phyloP scores from a whole-genome alignment of 2,113 vertebrate species.

The Podilymbus podiceps region DNA sequence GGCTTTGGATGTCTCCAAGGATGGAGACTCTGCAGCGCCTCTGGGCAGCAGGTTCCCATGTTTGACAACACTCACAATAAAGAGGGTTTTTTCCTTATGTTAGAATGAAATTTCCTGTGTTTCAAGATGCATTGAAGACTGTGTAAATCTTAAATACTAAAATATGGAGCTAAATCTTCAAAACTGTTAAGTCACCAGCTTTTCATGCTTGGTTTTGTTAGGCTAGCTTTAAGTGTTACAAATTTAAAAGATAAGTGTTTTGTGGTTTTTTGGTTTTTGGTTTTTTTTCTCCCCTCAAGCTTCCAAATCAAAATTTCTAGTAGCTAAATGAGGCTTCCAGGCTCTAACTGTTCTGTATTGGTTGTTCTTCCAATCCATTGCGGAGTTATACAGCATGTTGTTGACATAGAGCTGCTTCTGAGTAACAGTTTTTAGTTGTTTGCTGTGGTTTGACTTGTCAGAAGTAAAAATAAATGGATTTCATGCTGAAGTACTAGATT shows the following conservation, averaged over 20 bases:
- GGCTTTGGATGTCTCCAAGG: background rate
- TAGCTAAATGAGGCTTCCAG: background rate
- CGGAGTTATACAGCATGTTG: background rate
- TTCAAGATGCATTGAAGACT: background rate
- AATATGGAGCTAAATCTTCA: background rate
- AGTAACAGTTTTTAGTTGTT: background rate
- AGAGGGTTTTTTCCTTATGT: background rate
- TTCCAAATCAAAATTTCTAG: background rate
- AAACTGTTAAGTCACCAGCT: background rate
- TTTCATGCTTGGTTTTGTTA: background rate
- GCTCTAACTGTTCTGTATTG: background rate
- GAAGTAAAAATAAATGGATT: background rate
- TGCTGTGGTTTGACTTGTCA: background rate
- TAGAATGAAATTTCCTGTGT: background rate
- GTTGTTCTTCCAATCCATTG: background rate
- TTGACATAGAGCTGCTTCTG: background rate
- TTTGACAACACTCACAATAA: background rate
- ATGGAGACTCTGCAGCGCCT: background rate
- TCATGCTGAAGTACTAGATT: background rate
- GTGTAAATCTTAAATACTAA: background rate
- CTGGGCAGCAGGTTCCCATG: fast-evolving
- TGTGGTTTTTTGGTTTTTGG: background rate
- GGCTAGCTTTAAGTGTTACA: background rate
- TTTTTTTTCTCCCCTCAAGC: background rate
- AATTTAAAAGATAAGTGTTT: background rate